Base-by-base conservation (phyloP, 2,888 invertebrate species). In the Colletes collaris region DNA sequence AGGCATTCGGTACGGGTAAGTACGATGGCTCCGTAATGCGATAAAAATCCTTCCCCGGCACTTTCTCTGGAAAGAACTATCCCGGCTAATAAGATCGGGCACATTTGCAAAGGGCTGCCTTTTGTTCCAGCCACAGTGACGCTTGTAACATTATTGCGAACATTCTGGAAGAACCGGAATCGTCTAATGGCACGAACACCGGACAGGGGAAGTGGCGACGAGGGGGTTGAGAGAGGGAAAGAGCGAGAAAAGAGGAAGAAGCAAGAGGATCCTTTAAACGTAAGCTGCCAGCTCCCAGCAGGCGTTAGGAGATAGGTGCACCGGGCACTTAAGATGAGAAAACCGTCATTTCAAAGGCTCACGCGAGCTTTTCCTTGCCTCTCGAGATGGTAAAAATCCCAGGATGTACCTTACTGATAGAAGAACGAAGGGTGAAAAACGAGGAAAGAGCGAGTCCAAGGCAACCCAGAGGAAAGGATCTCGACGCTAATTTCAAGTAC, bases 21-120 rank as follows among this genome's bases (percentile, higher is more conserved):
- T 55, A 63, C 65, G 66, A 60, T 56, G 60, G 69, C 67, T 56
- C 35, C 55, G 69, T 76, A 83, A 86, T 81, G 75, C 68, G 81
- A 86, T 86, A 83, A 86, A 86, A 86, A 86, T 86, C 78, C 62
- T 76, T 72, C 37, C 27, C 60, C 70, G 63, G 56, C 72, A 55
- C 68, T 60, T 64, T 59, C 65, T 70, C 52, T 52, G 53, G 53
- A 19, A 69, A 78, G 76, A 76, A 85, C 80, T 79, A 59, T 67
- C 60, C 27, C 62, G 59, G 72, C 69, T 86, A 87, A 88, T 88
- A 84, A 87, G 88, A 87, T 83, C 82, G 78, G 62, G 76, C 75
- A 58, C 84, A 84, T 87, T 87, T 83, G 81, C 81, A 84, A 84
- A 35, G 70, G 37, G 35, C 67, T 73, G 73, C 76, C 81, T 81